These are phyloP conservation scores for Maniola hyperantus DNA, from an alignment of 2,888 invertebrate genomes.

Conservation along the genomic window DNA sequence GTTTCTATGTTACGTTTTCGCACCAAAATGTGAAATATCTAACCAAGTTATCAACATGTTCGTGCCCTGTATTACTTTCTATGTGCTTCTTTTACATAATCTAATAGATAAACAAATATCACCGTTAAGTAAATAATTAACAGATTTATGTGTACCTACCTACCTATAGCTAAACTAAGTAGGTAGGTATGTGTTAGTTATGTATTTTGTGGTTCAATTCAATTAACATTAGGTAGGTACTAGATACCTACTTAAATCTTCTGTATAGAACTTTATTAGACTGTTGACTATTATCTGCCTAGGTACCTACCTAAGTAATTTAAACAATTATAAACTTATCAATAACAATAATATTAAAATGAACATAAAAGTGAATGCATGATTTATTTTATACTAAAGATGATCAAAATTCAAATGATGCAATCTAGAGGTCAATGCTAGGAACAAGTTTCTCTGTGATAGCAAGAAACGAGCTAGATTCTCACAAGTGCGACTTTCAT, in stretches of 20 bases:
- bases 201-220: no score
- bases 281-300: no score
- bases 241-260: no score
- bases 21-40: conserved; percentile 59
- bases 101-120: background rate
- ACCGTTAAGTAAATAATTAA: background rate
- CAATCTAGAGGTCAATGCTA: conserved; percentile 65
- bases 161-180: background rate
- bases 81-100: conserved; percentile 29
- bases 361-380: background rate
- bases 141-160: background rate
- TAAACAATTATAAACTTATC: no score
- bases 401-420: conserved; percentile 31
- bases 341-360: no score
- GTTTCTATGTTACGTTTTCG: conserved; percentile 54
- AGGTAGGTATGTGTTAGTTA: no score
- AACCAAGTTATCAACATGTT: conserved; percentile 48
- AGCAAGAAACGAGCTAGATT: conserved; percentile 61
- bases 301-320: no score
- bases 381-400: conserved; percentile 9
- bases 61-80: conserved; percentile 50
- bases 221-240: no score
- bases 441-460: conserved; percentile 64
- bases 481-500: conserved; percentile 80
- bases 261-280: no score